Percentiles rank a stretch among this genome's conserved stretches.
Conservation (phyloP, 2,113 vertebrate species). For the Monarcha castaneiventris region DNA sequence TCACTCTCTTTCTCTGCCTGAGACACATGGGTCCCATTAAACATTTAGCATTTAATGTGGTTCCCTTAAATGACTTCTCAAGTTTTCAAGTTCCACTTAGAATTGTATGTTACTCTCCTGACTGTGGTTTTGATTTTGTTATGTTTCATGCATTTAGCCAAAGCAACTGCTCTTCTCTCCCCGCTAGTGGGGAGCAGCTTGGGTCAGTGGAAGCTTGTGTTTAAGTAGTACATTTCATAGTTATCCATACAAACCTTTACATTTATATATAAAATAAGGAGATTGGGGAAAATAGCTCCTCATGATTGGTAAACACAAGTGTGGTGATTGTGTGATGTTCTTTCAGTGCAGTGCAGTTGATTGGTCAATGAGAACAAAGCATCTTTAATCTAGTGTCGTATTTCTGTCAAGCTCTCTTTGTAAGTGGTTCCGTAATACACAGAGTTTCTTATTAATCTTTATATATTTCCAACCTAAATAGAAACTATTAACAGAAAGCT, state of each 20-base stretch:
- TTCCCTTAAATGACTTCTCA: constrained; percentile 84
- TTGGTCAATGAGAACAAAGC: not conserved
- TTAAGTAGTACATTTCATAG: not conserved
- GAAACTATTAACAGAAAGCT: not conserved
- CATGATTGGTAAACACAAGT: not conserved
- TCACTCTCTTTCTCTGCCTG: constrained; percentile 77
- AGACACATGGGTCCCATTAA: constrained; percentile 86
- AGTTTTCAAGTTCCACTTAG: constrained; percentile 83
- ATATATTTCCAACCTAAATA: not conserved
- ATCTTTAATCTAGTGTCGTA: not conserved
- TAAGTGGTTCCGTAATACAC: not conserved
- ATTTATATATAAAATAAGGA: not conserved
- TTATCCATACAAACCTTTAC: not conserved
- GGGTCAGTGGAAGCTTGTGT: not conserved
- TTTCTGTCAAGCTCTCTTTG: not conserved
- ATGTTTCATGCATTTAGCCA: constrained; percentile 54
- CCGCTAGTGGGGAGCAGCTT: constrained; percentile 69
- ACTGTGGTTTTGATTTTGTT: constrained; percentile 75
- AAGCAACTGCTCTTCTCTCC: constrained; percentile 64
- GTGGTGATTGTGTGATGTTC: not conserved
- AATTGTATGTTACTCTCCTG: constrained; percentile 74
- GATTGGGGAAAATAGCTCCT: not conserved
- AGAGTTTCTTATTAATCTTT: not conserved
- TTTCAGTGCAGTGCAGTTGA: not conserved
- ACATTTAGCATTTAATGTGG: constrained; percentile 84